A percentile compares a stretch with the other conserved stretches of the same genome.
phyloP scores from a whole-genome alignment of 2,888 invertebrate species.

The Troides oblongomaculatus region DNA sequence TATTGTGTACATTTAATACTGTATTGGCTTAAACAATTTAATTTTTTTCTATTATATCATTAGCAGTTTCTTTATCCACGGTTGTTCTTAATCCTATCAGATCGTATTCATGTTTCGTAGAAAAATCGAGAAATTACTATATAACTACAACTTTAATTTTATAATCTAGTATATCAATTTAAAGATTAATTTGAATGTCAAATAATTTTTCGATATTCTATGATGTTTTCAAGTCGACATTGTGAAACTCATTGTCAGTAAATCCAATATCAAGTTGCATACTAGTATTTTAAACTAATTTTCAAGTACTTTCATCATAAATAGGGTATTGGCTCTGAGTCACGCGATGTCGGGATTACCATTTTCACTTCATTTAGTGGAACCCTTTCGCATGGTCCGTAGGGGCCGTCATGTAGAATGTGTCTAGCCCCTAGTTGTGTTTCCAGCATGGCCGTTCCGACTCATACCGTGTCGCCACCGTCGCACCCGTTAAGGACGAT shows the following conservation, averaged over 20 bases:
- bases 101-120: conserved; percentile 16
- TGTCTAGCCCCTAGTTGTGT: conserved; percentile 80
- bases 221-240: conserved; percentile 6
- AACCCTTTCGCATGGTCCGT: conserved; percentile 66
- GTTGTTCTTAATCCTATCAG: conserved; percentile 2
- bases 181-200: not conserved
- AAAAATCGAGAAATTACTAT: conserved; percentile 16
- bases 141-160: not conserved
- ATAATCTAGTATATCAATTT: conserved; percentile 1
- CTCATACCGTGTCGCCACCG: conserved; percentile 98
- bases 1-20: not conserved
- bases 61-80: not conserved
- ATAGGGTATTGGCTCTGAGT: conserved; percentile 28
- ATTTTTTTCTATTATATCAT: not conserved
- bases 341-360: conserved; percentile 51
- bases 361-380: conserved; percentile 47
- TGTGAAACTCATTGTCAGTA: conserved; percentile 5
- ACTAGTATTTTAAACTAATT: not conserved
- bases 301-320: not conserved
- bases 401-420: conserved; percentile 76
- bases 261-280: not conserved
- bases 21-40: not conserved
- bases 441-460: conserved; percentile 96
- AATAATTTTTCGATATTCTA: conserved; percentile 26
- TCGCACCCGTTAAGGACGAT: conserved; percentile 94